Conservation (phyloP, 1,140 invertebrate species). For the Campoletis sonorensis region DNA sequence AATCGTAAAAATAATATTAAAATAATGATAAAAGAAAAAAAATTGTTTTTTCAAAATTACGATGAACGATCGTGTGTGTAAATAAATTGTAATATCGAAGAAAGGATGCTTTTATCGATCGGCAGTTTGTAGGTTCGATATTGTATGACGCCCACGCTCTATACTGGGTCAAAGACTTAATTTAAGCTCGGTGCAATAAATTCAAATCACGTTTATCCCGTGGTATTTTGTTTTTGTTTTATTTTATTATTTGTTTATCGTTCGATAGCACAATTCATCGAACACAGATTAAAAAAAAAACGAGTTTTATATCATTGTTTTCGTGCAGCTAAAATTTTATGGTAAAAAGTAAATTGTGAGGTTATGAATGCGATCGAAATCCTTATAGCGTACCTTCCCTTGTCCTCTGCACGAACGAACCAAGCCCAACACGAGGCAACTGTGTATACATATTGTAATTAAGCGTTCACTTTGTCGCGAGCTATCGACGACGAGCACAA, state of each 20-base stretch:
- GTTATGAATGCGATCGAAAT: constrained; percentile 47
- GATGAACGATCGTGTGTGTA: constrained; percentile 18
- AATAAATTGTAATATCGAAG: constrained; percentile 32
- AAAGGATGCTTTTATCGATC: constrained; percentile 20
- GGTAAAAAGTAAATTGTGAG: constrained; percentile 36
- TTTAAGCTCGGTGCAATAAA: constrained; percentile 61
- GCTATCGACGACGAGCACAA: constrained; percentile 50
- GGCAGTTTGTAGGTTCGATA: constrained; percentile 32
- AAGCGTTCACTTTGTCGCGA: constrained; percentile 52
- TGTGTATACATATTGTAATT: constrained; percentile 63
- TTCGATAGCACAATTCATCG: constrained; percentile 41
- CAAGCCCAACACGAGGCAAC: constrained; percentile 46
- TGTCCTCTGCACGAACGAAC: constrained; percentile 38
- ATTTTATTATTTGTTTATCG: constrained; percentile 26
- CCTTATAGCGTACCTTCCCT: neutral
- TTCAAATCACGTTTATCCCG: constrained; percentile 37
- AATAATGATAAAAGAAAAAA: neutral
- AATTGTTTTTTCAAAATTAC: neutral
- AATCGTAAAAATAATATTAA: neutral
- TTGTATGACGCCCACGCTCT: constrained; percentile 52
- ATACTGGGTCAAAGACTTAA: constrained; percentile 60
- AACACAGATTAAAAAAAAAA: constrained; percentile 12
- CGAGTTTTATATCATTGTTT: constrained; percentile 40
- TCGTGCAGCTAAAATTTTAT: constrained; percentile 16
- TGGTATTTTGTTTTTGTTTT: neutral